Conservation (phyloP, 2,113 vertebrate species). For the Suricata suricatta region DNA sequence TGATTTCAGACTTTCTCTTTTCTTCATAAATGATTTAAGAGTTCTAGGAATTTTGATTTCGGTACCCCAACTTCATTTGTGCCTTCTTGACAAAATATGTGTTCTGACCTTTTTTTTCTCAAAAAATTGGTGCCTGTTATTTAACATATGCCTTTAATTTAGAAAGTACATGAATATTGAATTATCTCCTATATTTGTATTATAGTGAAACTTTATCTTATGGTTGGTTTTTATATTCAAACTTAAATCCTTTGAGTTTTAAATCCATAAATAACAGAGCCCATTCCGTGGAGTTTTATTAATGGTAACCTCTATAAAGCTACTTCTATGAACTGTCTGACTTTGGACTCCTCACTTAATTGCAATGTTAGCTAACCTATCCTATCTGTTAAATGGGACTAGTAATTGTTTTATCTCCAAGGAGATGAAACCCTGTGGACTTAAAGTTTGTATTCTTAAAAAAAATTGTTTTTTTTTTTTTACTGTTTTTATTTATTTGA, state of each 20-base stretch:
- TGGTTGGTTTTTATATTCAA: background rate
- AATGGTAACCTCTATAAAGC: background rate
- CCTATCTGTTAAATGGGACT: background rate
- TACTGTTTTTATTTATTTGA: no score
- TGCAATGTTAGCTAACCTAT: background rate
- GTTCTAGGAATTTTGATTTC: background rate
- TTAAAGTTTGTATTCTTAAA: background rate
- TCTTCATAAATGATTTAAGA: background rate
- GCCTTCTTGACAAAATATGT: background rate
- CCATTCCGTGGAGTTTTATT: background rate
- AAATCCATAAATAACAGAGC: background rate
- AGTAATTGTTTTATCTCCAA: background rate
- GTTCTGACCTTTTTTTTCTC: background rate
- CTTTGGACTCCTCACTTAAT: background rate
- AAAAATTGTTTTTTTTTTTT: no score
- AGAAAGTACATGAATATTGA: background rate
- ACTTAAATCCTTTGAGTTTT: background rate
- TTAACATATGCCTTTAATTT: background rate
- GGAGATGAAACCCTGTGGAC: background rate
- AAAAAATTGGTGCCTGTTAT: background rate
- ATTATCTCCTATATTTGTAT: background rate
- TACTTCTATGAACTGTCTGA: background rate
- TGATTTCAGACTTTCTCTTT: background rate
- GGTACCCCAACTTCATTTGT: background rate
- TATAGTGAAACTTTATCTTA: background rate